Conservation (phyloP, 2,797 vertebrate species). For the Pseudochromis fuscus region DNA sequence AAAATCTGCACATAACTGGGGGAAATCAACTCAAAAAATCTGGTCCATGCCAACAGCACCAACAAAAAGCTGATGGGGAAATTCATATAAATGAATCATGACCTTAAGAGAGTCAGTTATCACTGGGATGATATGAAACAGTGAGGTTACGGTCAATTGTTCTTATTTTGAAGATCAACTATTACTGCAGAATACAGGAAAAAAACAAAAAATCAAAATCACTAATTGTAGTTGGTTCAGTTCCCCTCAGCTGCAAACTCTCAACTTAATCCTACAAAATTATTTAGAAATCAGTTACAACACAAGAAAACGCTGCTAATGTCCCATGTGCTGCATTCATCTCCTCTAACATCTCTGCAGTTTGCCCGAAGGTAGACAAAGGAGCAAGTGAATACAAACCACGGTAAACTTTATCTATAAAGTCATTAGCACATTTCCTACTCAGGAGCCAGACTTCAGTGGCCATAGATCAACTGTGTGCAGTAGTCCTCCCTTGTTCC, state of each 20-base stretch:
- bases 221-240: background rate
- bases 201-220: background rate
- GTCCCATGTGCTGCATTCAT: conserved; percentile 1
- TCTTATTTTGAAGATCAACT: background rate
- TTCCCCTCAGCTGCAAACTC: no score
- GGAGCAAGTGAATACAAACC: conserved; percentile 31
- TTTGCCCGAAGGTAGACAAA: conserved; percentile 25
- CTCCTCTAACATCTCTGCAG: conserved; percentile 5
- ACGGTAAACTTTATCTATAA: conserved; percentile 48
- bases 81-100: background rate
- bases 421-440: conserved; percentile 52
- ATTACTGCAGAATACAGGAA: background rate
- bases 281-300: background rate
- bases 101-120: conserved; percentile 1
- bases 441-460: conserved; percentile 67
- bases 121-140: background rate
- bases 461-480: conserved; percentile 73
- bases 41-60: background rate
- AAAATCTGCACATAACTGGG: background rate
- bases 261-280: no score
- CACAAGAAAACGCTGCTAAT: conserved; percentile 8
- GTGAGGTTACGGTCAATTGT: background rate
- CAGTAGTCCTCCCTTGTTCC: conserved; percentile 60
- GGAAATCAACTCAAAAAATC: background rate
- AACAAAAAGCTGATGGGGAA: background rate